Base-by-base conservation (phyloP, 2,888 invertebrate genomes). In the Orgyia antiqua region DNA sequence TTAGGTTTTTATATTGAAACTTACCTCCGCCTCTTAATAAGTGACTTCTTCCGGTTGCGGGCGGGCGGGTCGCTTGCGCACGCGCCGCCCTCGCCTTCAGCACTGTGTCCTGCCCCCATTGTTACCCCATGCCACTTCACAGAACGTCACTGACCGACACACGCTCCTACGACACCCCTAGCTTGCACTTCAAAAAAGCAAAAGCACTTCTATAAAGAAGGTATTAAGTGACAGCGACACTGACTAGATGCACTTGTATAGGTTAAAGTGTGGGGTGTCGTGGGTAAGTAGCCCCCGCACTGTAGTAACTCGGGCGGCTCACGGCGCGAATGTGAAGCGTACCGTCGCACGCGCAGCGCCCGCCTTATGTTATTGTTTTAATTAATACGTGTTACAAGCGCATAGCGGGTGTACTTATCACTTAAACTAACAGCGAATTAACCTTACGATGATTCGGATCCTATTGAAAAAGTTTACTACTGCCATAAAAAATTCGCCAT, bases 101-200 rank as follows among this genome's bases (percentile, higher is more conserved):
- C 84, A 67, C 87, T 87, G 45, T 87, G 86, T 49, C 83, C 86
- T 44, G 87, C 83, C 53, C 87, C 87, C 84, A 86, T 87, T 60
- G 40, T 57, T 79, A 75, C 68, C 78, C 78, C 82, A 79, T 82
- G 60, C 73, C 78, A 73, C 75, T 63, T 62, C 76, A 77, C 74
- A 74, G 77, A 74, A 76, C 70, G 61, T 68, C 80, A 78, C 76
- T 70, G 63, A 74, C 68, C 57, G 57, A 71, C 75, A 71, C 73
- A 64, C 65, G 64, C 61, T 36, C 59, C 64, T 55, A 58, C 56
- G 73, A 74, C 79, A 76, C 80, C 75, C 68, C 27, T 31, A 10
- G 17, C 20, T 21, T 24, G 15, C 31, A 38, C 26, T 37, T 33
- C 12, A 28, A 25, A 18, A 20, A 27, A 10, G 11, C 12, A 24